These are phyloP conservation scores for Miichthys miiuy DNA, from an alignment of 2,797 vertebrate genomes.

Conservation along the genomic window DNA sequence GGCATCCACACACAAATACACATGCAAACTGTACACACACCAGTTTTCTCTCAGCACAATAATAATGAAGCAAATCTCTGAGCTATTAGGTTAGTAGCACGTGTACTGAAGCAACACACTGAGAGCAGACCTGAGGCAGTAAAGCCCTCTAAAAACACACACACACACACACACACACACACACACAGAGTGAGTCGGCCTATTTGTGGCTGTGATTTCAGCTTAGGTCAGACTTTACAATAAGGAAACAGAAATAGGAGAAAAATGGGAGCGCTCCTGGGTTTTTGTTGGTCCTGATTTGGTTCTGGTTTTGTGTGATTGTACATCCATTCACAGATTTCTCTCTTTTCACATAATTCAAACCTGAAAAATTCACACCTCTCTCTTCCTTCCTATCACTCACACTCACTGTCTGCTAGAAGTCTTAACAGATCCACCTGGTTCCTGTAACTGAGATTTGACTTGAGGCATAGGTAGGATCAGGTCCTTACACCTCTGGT, in stretches of 20 bases:
- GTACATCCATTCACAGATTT: constrained; percentile 22
- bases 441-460: not conserved
- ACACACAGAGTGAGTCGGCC: not conserved
- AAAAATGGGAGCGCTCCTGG: constrained; percentile 24
- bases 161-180: not conserved
- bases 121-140: constrained; percentile 44
- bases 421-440: not conserved
- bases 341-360: constrained; percentile 2
- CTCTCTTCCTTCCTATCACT: not conserved
- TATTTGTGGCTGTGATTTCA: constrained; percentile 39
- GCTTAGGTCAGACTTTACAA: constrained; percentile 22
- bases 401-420: not conserved
- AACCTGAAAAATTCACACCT: constrained; percentile 2
- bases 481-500: not conserved
- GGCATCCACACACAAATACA: not conserved
- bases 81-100: constrained; percentile 43
- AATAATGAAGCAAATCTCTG: constrained; percentile 45
- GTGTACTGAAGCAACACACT: constrained; percentile 43
- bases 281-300: constrained; percentile 33
- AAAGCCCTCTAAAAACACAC: not conserved
- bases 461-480: not conserved
- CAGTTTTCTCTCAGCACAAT: too few relatives aligned
- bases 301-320: not conserved
- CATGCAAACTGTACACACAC: not conserved
- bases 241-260: constrained; percentile 28